These are phyloP conservation scores for Parauchenoglanis punctatus DNA, from an alignment of 2,797 vertebrate species.

Conservation along the genomic window DNA sequence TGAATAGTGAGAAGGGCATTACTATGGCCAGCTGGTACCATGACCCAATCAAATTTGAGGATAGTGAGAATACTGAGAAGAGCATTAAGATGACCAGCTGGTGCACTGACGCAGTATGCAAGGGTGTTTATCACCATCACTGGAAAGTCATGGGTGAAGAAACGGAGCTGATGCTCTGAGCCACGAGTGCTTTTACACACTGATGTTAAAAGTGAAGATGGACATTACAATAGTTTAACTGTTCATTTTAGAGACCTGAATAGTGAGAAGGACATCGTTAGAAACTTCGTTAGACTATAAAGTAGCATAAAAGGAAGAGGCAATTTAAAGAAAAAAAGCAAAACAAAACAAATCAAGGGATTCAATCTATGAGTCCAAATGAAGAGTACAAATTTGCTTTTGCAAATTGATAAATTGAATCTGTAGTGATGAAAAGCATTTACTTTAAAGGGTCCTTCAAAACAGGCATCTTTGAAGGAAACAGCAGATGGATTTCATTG, in stretches of 20 bases:
- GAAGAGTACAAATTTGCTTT: background rate
- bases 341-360: background rate
- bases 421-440: background rate
- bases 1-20: conserved; percentile 6
- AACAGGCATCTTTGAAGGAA: background rate
- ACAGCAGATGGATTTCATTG: background rate
- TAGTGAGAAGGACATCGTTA: background rate
- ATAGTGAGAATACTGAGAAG: conserved; percentile 12
- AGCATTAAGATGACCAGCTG: conserved; percentile 32
- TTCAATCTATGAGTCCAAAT: background rate
- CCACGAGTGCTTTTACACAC: background rate
- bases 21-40: conserved; percentile 29
- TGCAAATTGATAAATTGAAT: background rate
- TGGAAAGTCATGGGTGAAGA: conserved; percentile 13
- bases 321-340: no score
- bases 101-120: conserved; percentile 14
- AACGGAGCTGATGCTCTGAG: conserved; percentile 15
- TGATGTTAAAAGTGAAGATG: background rate
- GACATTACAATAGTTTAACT: background rate
- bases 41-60: conserved; percentile 28
- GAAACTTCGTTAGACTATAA: background rate
- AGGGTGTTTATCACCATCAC: conserved; percentile 7
- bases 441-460: background rate
- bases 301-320: background rate
- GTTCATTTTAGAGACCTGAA: background rate